Conservation (phyloP, 1,140 invertebrate species). For the Trichoplusia ni region DNA sequence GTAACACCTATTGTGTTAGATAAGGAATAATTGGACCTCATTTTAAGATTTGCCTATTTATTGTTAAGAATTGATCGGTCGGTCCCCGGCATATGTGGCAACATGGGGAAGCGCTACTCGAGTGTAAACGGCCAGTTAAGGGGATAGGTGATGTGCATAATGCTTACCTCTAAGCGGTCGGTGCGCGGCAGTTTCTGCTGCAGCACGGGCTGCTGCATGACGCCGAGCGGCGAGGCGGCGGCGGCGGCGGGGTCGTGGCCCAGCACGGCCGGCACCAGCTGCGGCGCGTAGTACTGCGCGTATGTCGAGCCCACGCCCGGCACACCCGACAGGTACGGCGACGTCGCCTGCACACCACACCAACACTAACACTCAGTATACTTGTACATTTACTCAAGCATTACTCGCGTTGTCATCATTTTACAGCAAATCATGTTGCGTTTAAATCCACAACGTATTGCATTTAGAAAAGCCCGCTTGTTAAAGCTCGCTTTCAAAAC, state of each 20-base stretch:
- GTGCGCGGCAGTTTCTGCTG: conserved; percentile 97
- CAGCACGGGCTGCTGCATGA: conserved; percentile 91
- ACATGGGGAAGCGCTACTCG: conserved; percentile 67
- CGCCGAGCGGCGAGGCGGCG: conserved; percentile 83
- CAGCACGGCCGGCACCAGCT: conserved; percentile 91
- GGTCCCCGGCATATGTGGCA: conserved; percentile 60
- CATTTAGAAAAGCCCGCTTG: conserved; percentile 1
- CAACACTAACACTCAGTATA: conserved; percentile 30
- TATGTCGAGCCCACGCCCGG: conserved; percentile 91
- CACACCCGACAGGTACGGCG: conserved; percentile 94
- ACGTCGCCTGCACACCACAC: conserved; percentile 87
- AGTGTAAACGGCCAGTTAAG: conserved; percentile 35
- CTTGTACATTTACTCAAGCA: conserved; percentile 9
- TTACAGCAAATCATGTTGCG: neutral
- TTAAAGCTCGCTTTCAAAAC: conserved; percentile 3
- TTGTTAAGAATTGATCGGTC: conserved; percentile 33
- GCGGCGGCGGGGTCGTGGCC: conserved; percentile 92
- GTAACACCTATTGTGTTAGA: neutral
- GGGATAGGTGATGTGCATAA: conserved; percentile 25
- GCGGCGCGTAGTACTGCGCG: conserved; percentile 93
- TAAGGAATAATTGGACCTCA: neutral
- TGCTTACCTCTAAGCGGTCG: conserved; percentile 95
- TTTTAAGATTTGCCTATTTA: neutral
- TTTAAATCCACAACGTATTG: neutral
- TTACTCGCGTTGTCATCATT: too few relatives aligned